Percentiles rank a stretch among this genome's conserved stretches.
phyloP scores from a whole-genome alignment of 2,888 invertebrate species.

The Cistogaster globosa region DNA sequence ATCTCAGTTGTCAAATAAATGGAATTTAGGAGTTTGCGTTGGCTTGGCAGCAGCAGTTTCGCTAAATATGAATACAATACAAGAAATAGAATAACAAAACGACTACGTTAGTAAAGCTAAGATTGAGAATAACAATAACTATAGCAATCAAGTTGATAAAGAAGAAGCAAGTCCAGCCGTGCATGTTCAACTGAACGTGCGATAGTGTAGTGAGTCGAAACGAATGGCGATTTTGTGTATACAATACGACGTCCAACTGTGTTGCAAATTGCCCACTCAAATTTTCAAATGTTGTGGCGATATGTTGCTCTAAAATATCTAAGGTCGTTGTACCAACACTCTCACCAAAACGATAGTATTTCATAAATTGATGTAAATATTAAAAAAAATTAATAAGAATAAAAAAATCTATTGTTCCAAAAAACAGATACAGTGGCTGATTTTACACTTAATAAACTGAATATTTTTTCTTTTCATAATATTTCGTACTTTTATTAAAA shows the following conservation, averaged over 20 bases:
- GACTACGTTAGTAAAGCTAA: not conserved
- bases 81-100: conserved; percentile 7
- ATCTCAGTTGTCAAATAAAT: conserved; percentile 72
- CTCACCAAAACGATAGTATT: conserved; percentile 50
- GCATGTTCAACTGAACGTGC: conserved; percentile 26
- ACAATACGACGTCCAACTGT: conserved; percentile 64
- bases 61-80: conserved; percentile 23
- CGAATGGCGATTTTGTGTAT: conserved; percentile 29
- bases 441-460: not conserved
- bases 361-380: conserved; percentile 48
- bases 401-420: not conserved
- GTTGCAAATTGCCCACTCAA: conserved; percentile 69
- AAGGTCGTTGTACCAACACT: conserved; percentile 68
- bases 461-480: too few relatives aligned
- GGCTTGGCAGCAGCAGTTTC: conserved; percentile 55
- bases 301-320: conserved; percentile 32
- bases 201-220: conserved; percentile 25
- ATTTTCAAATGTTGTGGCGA: conserved; percentile 52
- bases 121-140: conserved; percentile 31
- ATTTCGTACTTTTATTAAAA: not conserved
- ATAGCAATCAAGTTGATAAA: conserved; percentile 15
- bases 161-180: conserved; percentile 14
- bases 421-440: not conserved
- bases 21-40: conserved; percentile 71
- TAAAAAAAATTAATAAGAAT: conserved; percentile 6